A percentile compares a stretch with the other conserved stretches of the same genome.
These are phyloP conservation scores for Diloba caeruleocephala DNA, from an alignment of 2,888 invertebrate genomes.

Conservation along the genomic window DNA sequence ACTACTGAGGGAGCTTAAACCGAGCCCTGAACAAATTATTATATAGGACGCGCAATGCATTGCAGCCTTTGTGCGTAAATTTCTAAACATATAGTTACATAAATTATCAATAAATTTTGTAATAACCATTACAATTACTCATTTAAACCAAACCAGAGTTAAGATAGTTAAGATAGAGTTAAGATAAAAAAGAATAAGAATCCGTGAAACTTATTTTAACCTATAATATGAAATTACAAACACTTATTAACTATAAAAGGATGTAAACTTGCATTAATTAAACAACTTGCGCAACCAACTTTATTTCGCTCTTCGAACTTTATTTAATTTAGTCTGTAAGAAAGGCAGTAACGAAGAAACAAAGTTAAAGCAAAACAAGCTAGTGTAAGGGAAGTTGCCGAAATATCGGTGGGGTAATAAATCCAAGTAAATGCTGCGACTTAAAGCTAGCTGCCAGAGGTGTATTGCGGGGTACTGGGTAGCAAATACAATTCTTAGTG, in stretches of 20 bases:
- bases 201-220: conserved; percentile 38
- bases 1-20: too few relatives aligned
- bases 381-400: conserved; percentile 39
- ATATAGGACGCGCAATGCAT: too few relatives aligned
- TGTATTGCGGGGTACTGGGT: conserved; percentile 38
- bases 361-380: conserved; percentile 41
- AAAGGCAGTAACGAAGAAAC: conserved; percentile 35
- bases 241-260: conserved; percentile 38
- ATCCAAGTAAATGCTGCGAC: conserved; percentile 50
- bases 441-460: conserved; percentile 46
- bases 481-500: conserved; percentile 43
- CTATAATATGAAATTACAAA: conserved; percentile 36
- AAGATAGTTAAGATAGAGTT: too few relatives aligned
- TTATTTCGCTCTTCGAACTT: conserved; percentile 32
- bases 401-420: conserved; percentile 56
- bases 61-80: too few relatives aligned
- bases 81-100: too few relatives aligned
- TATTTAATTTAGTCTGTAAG: conserved; percentile 47
- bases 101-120: not conserved
- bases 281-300: conserved; percentile 31
- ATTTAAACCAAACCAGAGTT: conserved; percentile 12
- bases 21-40: too few relatives aligned
- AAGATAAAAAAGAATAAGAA: conserved; percentile 9
- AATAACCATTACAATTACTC: conserved; percentile 8
- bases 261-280: conserved; percentile 44